Evolutionary conservation across 1,140 invertebrate species (phyloP).

Genomic region (Drosophila arizonae): DNA sequence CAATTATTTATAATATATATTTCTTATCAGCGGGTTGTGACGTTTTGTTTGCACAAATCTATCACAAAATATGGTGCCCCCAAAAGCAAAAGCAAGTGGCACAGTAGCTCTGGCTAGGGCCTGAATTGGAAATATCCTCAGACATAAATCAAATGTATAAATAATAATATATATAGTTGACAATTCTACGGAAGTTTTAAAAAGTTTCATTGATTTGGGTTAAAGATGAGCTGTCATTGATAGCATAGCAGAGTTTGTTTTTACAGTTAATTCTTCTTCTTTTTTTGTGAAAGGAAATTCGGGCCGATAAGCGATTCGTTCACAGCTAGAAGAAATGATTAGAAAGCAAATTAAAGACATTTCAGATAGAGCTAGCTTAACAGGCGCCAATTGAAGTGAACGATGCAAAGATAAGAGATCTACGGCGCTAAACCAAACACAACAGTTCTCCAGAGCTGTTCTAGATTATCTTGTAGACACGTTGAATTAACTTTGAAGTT

Average conservation of each 20-base stretch:
- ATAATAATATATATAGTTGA: slow-evolving; percentile 21
- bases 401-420: not conserved
- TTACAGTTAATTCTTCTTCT: not conserved
- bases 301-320: slow-evolving; percentile 21
- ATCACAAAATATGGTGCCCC: slow-evolving; percentile 37
- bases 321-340: slow-evolving; percentile 2
- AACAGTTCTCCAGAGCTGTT: not conserved
- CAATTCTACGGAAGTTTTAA: slow-evolving; percentile 41
- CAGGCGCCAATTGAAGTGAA: not conserved
- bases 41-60: slow-evolving; percentile 73
- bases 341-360: slow-evolving; percentile 15
- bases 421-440: not conserved
- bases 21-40: slow-evolving; percentile 51
- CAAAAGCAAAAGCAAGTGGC: slow-evolving; percentile 56
- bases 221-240: slow-evolving; percentile 60
- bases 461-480: slow-evolving; percentile 2
- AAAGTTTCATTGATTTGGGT: slow-evolving; percentile 57
- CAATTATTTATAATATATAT: slow-evolving; percentile 57
- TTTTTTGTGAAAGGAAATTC: slow-evolving; percentile 14
- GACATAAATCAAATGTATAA: slow-evolving; percentile 60
- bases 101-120: slow-evolving; percentile 28
- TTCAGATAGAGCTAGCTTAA: slow-evolving; percentile 28
- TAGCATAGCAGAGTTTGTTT: slow-evolving; percentile 33
- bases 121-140: slow-evolving; percentile 53
- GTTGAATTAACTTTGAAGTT: not conserved